Evolutionary conservation across 2,888 invertebrate genomes (phyloP).

Genomic region (Homarus gammarus): DNA sequence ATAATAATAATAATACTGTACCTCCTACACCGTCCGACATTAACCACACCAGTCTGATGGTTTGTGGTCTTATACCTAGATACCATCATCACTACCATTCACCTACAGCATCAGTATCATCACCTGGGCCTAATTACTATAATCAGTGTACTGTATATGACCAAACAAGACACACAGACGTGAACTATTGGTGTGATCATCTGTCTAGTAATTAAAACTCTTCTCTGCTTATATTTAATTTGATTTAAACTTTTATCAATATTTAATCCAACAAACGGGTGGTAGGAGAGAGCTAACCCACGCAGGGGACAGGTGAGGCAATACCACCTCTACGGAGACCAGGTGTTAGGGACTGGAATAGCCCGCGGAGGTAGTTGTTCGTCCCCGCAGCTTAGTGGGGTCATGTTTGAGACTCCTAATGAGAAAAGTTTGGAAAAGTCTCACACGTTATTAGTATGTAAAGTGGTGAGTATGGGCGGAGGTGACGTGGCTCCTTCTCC

Average conservation of each 20-base stretch:
- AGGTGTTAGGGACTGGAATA: background rate
- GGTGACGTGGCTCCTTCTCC: background rate
- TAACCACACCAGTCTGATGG: no score
- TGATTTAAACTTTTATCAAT: slow-evolving; percentile 34
- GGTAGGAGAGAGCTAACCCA: background rate
- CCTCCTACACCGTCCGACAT: no score
- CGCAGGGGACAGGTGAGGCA: background rate
- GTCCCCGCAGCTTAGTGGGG: background rate
- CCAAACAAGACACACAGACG: background rate
- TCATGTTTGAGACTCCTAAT: slow-evolving; percentile 15
- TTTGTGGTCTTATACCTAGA: no score
- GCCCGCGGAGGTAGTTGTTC: background rate
- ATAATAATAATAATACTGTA: no score
- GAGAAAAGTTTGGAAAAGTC: slow-evolving; percentile 20
- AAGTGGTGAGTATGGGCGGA: background rate
- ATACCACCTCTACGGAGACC: background rate
- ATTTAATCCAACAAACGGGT: slow-evolving; percentile 26
- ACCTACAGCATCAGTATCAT: background rate
- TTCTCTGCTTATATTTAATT: slow-evolving; percentile 33
- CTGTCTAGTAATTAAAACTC: slow-evolving; percentile 23
- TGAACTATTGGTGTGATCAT: background rate
- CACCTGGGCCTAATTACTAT: background rate
- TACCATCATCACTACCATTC: background rate
- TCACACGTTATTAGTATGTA: slow-evolving; percentile 11
- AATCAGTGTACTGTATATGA: background rate